Evolutionary conservation across 1,140 invertebrate species (phyloP), one percentile per base, ranked within the genome.

Genomic region (Colletes latitarsis): DNA sequence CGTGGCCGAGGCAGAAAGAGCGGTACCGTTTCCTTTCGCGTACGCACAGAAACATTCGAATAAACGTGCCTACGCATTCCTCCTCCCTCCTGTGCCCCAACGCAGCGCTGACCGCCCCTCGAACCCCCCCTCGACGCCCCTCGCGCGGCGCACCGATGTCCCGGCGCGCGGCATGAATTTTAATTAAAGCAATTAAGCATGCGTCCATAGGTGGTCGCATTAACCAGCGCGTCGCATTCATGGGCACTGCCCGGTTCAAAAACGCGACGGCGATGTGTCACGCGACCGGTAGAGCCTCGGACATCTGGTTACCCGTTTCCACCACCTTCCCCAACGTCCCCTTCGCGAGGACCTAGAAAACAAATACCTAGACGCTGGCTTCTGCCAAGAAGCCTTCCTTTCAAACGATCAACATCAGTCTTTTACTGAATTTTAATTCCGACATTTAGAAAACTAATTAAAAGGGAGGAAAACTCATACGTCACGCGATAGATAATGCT

Each of bases 181-280:
- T 91, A 91, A 91, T 91, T 90, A 91, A 91, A 91, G 90, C 90
- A 91, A 91, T 91, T 91, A 91, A 90, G 89, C 88, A 88, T 88
- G 86, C 87, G 86, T 90, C 89, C 87, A 88, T 88, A 87, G 76
- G 79, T 84, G 85, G 87, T 87, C 89, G 88, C 84, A 88, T 90
- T 90, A 86, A 85, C 83, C 85, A 88, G 88, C 85, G 83, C 86
- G 85, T 85, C 84, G 87, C 88, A 87, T 89, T 89, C 88, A 85
- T 86, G 87, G 81, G 53, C 52, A 63, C 84, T 70, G 83, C 84
- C 80, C 85, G 82, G 81, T 83, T 90, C 82, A 89, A 90, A 89
- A 91, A 90, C 87, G 84, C 84, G 81, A 86, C 84, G 63, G 80
- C 84, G 70, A 85, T 85, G 83, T 82, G 80, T 79, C 84, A 83